These are phyloP conservation scores for Lamellibrachia luymesi DNA, from an alignment of 1,140 invertebrate genomes.

Conservation along the genomic window DNA sequence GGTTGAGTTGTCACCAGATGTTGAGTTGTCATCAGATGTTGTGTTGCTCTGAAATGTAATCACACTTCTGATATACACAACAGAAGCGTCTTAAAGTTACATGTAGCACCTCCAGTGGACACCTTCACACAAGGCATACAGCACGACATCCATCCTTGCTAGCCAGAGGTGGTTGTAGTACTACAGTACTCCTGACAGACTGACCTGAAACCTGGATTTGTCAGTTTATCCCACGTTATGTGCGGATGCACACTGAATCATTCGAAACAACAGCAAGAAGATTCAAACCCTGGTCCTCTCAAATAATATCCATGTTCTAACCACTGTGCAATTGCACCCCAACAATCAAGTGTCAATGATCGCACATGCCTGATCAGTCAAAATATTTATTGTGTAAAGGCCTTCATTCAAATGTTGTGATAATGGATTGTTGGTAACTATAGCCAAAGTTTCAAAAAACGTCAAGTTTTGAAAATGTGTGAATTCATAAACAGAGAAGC, in stretches of 20 bases:
- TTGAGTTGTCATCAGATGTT: not conserved
- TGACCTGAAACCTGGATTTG: not conserved
- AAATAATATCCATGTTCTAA: too few relatives aligned
- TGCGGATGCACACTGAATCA: not conserved
- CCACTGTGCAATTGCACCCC: not conserved
- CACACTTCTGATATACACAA: not conserved
- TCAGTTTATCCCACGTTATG: not conserved
- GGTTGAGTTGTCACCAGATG: not conserved
- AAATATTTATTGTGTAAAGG: not conserved
- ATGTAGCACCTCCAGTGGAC: not conserved
- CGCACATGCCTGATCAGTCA: not conserved
- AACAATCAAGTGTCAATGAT: not conserved
- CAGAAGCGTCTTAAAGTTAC: not conserved
- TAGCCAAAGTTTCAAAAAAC: not conserved
- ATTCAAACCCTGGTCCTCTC: not conserved
- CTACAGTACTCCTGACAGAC: not conserved
- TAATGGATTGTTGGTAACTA: not conserved
- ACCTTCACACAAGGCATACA: too few relatives aligned
- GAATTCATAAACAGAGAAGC: not conserved
- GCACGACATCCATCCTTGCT: too few relatives aligned
- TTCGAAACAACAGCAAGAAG: not conserved
- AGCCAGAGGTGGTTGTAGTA: too few relatives aligned
- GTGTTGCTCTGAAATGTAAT: not conserved
- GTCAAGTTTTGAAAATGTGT: not conserved
- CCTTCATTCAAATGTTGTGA: not conserved